A percentile compares a stretch with the other conserved stretches of the same genome.
These are phyloP conservation scores for Heteronetta atricapilla DNA, from an alignment of 2,113 vertebrate species.

Conservation along the genomic window DNA sequence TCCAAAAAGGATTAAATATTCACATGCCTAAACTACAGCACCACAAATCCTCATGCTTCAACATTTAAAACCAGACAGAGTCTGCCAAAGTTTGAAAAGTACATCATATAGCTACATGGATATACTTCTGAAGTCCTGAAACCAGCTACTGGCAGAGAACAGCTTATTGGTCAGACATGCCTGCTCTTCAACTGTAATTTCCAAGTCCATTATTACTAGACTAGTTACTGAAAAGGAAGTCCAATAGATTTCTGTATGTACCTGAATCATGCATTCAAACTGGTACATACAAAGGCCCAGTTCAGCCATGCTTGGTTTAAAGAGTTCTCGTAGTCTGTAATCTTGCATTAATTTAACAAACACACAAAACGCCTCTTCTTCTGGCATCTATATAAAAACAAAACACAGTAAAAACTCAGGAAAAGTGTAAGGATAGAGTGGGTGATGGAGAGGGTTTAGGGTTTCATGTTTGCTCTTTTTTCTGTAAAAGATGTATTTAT, in stretches of 20 bases:
- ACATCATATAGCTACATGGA: background rate
- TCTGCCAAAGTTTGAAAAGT: background rate
- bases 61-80: background rate
- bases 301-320: conserved; percentile 98
- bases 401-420: conserved; percentile 20
- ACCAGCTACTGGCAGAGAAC: background rate
- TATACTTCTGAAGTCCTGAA: background rate
- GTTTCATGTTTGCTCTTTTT: background rate
- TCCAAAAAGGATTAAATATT: background rate
- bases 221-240: background rate
- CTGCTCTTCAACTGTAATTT: background rate
- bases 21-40: background rate
- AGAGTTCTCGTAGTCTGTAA: conserved; percentile 96
- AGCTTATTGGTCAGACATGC: background rate
- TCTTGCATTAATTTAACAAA: conserved; percentile 99
- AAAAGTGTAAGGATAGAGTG: background rate
- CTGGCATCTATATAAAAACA: conserved; percentile 88
- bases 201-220: background rate
- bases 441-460: background rate
- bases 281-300: conserved; percentile 99
- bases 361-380: conserved; percentile 98
- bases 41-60: background rate
- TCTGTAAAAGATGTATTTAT: background rate
- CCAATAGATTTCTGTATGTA: conserved; percentile 56
- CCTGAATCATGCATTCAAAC: conserved; percentile 99